Evolutionary conservation across 2,113 vertebrate species (phyloP).

Genomic region (Myanophis thanlyinensis): DNA sequence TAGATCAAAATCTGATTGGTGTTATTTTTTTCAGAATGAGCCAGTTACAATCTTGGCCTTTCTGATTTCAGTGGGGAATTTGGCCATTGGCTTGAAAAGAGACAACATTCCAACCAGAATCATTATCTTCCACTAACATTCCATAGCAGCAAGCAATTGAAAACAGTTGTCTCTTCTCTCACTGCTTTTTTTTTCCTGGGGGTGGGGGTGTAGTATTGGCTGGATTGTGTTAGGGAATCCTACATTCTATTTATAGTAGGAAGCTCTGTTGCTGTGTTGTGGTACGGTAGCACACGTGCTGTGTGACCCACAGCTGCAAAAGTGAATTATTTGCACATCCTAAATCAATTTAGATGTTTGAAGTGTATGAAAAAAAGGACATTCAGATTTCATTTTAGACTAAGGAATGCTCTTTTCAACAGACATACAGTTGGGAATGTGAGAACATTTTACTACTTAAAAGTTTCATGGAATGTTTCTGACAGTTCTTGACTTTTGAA

Average conservation of each 20-base stretch:
- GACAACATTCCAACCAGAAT: slow-evolving; percentile 26
- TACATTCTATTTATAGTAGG: slow-evolving; percentile 65
- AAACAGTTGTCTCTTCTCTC: slow-evolving; percentile 59
- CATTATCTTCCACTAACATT: slow-evolving; percentile 65
- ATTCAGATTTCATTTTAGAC: slow-evolving; percentile 49
- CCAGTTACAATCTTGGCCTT: slow-evolving; percentile 9
- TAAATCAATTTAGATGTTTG: slow-evolving; percentile 62
- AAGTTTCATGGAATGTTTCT: slow-evolving; percentile 22
- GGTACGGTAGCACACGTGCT: slow-evolving; percentile 55
- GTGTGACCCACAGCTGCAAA: slow-evolving; percentile 52
- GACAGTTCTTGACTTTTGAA: background rate
- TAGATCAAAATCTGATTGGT: slow-evolving; percentile 52
- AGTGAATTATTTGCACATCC: slow-evolving; percentile 61
- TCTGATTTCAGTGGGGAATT: slow-evolving; percentile 24
- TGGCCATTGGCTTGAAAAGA: slow-evolving; percentile 28
- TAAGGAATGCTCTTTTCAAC: slow-evolving; percentile 42
- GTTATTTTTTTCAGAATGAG: slow-evolving; percentile 3
- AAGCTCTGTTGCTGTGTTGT: slow-evolving; percentile 49
- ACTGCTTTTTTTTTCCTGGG: background rate
- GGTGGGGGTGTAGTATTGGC: slow-evolving; percentile 45
- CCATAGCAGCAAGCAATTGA: slow-evolving; percentile 66
- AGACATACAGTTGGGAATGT: slow-evolving; percentile 21
- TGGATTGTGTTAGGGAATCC: slow-evolving; percentile 64
- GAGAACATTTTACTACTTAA: slow-evolving; percentile 22
- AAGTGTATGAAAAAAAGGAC: slow-evolving; percentile 44